Evolutionary conservation across 2,797 vertebrate species (phyloP), one percentile per base, ranked within the genome.

Genomic region (Lagocephalus sceleratus): DNA sequence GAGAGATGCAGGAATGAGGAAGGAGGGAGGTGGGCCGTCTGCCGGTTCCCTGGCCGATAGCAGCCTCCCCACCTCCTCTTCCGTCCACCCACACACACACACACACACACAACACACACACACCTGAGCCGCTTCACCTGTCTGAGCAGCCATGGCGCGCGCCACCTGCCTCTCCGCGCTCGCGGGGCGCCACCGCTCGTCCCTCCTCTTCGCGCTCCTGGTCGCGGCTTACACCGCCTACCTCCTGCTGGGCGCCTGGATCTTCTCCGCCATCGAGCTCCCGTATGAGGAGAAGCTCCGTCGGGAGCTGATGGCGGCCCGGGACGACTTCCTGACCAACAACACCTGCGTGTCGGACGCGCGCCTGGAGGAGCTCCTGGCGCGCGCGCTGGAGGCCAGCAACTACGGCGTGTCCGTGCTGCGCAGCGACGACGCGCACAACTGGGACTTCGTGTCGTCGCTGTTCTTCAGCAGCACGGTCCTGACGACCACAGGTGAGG

Each of bases 381-480:
- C 57, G 43, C 91, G 86, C 22, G 93, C 93, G 17, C 90, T 99
- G 57, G 84, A 93, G 75, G 97, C 97, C 88, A 97, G 81, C 75
- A 95, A 94, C 84, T 96, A 96, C 67, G 96, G 97, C 23, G 96
- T 99, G 63, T 96, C 94, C 1, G 88, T 93, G 76, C 85, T 96
- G 47, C 87, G 86, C 21, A 95, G 94, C 82, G 77, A 77, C 2
- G 90, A 78, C 10, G 77, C 78, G 60, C 90, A 85, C 79, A 98
- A 94, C 87, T 98, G 96, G 97, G 94, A 96, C 90, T 98, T 98
- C 66, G 90, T 93, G 62, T 98, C 97, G 0, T 92, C 97, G 0
- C 81, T 99, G 57, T 99, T 99, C 88, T 99, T 98, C 84, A 92
- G 93, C 81, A 98, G 95, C 90, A 99, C 96, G 3, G 95, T 98